Conservation (phyloP, 1,140 invertebrate species). For the Campodea augens region DNA sequence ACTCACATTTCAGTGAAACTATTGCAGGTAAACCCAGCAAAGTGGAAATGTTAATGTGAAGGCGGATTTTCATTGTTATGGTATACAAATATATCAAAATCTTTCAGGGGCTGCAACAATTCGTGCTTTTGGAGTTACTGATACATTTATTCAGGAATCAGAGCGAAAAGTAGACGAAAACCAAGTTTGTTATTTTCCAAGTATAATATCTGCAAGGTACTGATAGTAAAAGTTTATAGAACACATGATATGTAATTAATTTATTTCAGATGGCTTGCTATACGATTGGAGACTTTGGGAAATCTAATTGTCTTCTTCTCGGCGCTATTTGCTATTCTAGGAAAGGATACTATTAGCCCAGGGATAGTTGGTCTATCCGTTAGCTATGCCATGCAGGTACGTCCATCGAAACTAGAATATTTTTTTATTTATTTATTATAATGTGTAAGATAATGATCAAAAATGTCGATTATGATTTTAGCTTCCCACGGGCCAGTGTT, state of each 20-base stretch:
- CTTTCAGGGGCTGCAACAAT: background rate
- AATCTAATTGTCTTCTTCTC: conserved; percentile 23
- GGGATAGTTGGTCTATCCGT: conserved; percentile 29
- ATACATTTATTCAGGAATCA: conserved; percentile 65
- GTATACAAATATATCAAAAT: background rate
- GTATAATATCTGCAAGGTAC: conserved; percentile 62
- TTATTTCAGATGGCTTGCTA: conserved; percentile 34
- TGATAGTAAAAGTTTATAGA: no score
- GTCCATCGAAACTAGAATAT: no score
- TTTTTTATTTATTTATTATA: no score
- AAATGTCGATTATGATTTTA: no score
- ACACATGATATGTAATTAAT: no score
- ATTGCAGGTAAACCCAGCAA: conserved; percentile 34
- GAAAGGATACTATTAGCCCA: conserved; percentile 20
- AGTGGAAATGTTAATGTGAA: background rate
- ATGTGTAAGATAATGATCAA: no score
- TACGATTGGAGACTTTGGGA: conserved; percentile 27
- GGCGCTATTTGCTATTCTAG: conserved; percentile 25
- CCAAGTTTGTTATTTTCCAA: conserved; percentile 63
- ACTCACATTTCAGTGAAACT: conserved; percentile 93
- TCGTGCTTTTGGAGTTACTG: background rate
- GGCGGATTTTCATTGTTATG: background rate
- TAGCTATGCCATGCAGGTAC: conserved; percentile 30
- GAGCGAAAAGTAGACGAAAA: conserved; percentile 41
- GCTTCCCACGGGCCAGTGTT: no score